These are phyloP conservation scores for Bungarus multicinctus DNA, from an alignment of 2,113 vertebrate genomes.

Conservation along the genomic window DNA sequence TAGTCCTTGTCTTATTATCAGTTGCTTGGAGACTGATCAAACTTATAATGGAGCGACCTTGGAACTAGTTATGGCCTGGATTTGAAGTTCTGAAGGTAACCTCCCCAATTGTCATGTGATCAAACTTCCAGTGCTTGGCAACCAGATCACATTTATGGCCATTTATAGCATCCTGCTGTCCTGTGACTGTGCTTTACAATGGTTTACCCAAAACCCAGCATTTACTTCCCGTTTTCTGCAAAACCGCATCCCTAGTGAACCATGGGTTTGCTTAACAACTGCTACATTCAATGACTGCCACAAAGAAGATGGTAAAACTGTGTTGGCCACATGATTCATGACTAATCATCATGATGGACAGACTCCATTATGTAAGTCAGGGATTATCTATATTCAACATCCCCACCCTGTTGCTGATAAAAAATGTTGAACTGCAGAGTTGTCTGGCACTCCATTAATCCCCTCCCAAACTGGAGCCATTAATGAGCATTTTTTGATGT, in stretches of 20 bases:
- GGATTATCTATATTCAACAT: background rate
- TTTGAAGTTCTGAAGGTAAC: background rate
- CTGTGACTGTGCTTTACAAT: background rate
- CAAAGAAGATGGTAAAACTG: background rate
- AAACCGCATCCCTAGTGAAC: background rate
- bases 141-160: background rate
- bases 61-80: too few species aligned
- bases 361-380: background rate
- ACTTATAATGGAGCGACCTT: background rate
- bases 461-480: background rate
- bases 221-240: background rate
- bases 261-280: background rate
- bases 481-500: background rate
- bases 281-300: background rate
- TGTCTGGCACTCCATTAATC: background rate
- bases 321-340: background rate
- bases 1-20: background rate
- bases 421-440: background rate
- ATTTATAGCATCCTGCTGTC: background rate
- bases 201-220: background rate
- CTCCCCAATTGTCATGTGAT: background rate
- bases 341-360: too few species aligned
- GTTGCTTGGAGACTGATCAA: background rate
- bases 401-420: background rate
- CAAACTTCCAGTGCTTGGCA: background rate